phyloP scores from a whole-genome alignment of 2,888 invertebrate genomes.

The Drosophila ustulata region DNA sequence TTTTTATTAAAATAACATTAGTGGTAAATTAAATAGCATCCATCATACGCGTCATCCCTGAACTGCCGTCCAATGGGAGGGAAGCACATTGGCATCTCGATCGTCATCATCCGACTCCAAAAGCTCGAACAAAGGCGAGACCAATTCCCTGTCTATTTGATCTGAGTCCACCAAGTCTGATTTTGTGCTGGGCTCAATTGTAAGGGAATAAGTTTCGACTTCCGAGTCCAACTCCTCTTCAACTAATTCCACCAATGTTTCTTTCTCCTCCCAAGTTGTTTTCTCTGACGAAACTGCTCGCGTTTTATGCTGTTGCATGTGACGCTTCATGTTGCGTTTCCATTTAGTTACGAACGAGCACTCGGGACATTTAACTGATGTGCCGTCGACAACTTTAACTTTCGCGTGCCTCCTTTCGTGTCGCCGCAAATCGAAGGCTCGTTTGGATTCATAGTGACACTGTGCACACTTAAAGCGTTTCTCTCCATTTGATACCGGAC shows the following conservation, averaged over 20 bases:
- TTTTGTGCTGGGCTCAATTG: constrained; percentile 5
- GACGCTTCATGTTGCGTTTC: constrained; percentile 47
- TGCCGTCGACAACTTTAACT: constrained; percentile 13
- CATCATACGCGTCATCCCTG: neutral
- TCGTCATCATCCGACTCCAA: constrained; percentile 10
- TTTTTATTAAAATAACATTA: neutral
- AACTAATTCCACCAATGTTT: neutral
- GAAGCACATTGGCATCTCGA: constrained; percentile 23
- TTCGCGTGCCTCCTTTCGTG: constrained; percentile 29
- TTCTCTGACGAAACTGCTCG: neutral
- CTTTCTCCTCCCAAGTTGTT: neutral
- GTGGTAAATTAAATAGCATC: neutral
- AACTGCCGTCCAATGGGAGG: constrained; percentile 38
- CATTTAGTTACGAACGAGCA: constrained; percentile 46
- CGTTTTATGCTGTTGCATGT: constrained; percentile 37
- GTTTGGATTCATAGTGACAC: constrained; percentile 43
- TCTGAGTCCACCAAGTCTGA: neutral
- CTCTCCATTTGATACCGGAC: neutral
- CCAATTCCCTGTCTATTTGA: neutral
- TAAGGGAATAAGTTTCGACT: neutral
- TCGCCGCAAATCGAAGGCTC: constrained; percentile 37
- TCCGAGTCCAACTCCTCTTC: neutral
- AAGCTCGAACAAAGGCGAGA: neutral
- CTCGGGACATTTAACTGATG: constrained; percentile 28
- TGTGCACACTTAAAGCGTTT: constrained; percentile 30